Conservation (phyloP, 2,113 vertebrate species). For the Nematolebias whitei region DNA sequence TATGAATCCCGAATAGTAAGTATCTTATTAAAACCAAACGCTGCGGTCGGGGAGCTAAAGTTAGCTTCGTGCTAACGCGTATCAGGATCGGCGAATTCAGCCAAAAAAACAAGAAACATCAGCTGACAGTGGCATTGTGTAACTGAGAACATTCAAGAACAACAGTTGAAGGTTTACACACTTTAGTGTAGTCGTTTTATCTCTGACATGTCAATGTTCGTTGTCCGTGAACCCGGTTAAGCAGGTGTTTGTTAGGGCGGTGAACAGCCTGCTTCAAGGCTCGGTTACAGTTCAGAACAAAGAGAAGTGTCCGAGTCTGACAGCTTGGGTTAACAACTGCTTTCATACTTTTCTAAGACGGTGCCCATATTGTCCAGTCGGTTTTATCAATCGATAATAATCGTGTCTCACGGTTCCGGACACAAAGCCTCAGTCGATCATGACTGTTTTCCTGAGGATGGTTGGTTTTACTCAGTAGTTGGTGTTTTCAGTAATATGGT, state of each 20-base stretch:
- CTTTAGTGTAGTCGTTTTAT: background rate
- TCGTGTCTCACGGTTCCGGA: background rate
- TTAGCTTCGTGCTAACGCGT: slow-evolving; percentile 27
- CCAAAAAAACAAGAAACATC: slow-evolving; percentile 11
- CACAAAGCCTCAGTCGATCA: too few relatives aligned
- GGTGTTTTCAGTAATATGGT: slow-evolving; percentile 24
- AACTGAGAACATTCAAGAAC: too few relatives aligned
- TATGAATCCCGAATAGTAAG: slow-evolving; percentile 98
- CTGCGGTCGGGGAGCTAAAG: background rate
- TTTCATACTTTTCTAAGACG: background rate
- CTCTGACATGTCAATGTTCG: background rate
- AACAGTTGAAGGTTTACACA: background rate
- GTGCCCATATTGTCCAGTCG: too few relatives aligned
- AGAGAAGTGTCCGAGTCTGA: too few relatives aligned
- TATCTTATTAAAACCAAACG: slow-evolving; percentile 38
- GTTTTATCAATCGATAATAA: background rate
- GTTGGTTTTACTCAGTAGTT: background rate
- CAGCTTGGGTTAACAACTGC: background rate
- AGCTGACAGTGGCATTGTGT: slow-evolving; percentile 26
- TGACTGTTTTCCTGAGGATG: background rate
- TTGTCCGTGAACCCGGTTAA: background rate
- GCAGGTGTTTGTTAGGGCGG: slow-evolving; percentile 7
- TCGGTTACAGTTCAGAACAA: too few relatives aligned
- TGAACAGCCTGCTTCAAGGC: too few relatives aligned
- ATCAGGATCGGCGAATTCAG: background rate